Evolutionary conservation across 2,797 vertebrate species (phyloP).

Genomic region (Perodicticus potto): DNA sequence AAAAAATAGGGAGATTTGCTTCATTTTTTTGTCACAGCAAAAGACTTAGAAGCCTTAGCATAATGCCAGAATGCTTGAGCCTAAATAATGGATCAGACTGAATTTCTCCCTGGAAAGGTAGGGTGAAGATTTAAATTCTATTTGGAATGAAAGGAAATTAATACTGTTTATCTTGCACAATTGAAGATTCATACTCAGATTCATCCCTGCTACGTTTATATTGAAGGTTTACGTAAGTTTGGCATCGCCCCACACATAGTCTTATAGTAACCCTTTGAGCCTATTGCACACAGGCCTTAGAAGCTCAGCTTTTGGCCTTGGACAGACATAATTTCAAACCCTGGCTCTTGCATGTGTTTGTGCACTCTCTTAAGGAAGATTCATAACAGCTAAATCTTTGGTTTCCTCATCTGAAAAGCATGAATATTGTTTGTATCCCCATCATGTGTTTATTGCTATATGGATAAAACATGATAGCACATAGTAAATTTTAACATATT

Average conservation of each 20-base stretch:
- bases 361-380: not conserved
- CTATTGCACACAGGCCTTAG: not conserved
- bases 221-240: not conserved
- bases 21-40: not conserved
- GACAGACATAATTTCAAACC: slow-evolving; percentile 44
- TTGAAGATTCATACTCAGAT: not conserved
- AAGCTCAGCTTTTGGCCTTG: not conserved
- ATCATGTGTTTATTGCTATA: not conserved
- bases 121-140: slow-evolving; percentile 13
- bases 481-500: not conserved
- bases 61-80: not conserved
- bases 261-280: not conserved
- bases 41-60: not conserved
- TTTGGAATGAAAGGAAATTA: not conserved
- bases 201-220: not conserved
- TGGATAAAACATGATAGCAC: slow-evolving; percentile 5
- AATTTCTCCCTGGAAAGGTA: slow-evolving; percentile 18
- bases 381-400: not conserved
- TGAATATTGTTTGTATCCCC: not conserved
- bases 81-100: not conserved
- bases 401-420: slow-evolving; percentile 38
- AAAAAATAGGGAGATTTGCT: not conserved
- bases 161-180: not conserved
- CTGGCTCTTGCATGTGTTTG: slow-evolving; percentile 25
- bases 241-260: not conserved